Evolutionary conservation across 1,140 invertebrate species (phyloP), one percentile per base, ranked within the genome.

Genomic region (Hetaerina americana): DNA sequence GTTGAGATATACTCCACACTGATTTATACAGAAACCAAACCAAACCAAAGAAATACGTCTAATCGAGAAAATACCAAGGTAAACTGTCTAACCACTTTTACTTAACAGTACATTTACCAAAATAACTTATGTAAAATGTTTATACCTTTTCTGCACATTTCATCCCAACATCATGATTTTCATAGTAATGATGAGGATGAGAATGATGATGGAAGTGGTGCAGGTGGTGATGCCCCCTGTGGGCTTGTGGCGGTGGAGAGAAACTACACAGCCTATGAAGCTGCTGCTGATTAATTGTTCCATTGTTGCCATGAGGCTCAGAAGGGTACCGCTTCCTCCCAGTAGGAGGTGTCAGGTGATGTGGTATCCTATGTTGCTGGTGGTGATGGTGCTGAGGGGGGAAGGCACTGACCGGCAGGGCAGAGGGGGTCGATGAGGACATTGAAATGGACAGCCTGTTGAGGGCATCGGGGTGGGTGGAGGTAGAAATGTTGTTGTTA

Each of bases 261-360:
- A 68, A 68, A 15, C 67, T 68, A 25, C 25, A 68, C 26, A 28
- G 25, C 67, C 67, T 68, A 25, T 68, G 67, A 2, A 26, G 67
- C 18, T 26, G 67, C 27, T 68, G 25, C 67, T 26, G 25, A 26
- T 68, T 26, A 26, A 28, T 26, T 25, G 27, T 26, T 2, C 67
- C 25, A 28, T 26, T 26, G 18, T 49, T 49, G 27, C 26, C 49
- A 27, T 69, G 70, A 70, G 70, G 70, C 0, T 70, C 70, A 15
- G 70, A 29, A 1, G 70, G 70, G 49, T 29, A 66, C 70, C 70
- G 6, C 28, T 70, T 70, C 3, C 70, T 27, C 12, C 25, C 29
- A 26, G 29, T 26, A 70, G 67, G 25, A 2, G 67, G 67, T 26
- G 25, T 26, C 18, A 68, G 18, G 25, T 28, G 22, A 5, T 22